Evolutionary conservation across 2,888 invertebrate species (phyloP), one percentile per base, ranked within the genome.

Genomic region (Drosophila koepferae): DNA sequence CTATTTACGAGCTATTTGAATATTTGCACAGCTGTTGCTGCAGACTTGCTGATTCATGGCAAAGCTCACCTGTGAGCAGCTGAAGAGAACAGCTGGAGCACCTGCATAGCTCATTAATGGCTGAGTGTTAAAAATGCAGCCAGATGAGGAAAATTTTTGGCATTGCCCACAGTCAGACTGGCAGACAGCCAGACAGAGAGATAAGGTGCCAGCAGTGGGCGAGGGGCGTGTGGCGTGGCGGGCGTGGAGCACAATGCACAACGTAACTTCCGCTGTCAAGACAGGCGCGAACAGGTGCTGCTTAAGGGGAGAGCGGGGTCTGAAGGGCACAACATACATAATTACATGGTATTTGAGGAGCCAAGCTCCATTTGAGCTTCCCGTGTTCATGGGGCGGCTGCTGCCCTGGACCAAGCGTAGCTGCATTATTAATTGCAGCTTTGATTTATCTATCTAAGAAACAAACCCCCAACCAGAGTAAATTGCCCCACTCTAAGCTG

Each of bases 361-460:
- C 63, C 73, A 83, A 86, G 80, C 87, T 80, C 82, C 85, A 87
- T 83, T 85, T 89, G 73, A 77, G 77, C 72, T 85, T 86, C 81
- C 85, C 87, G 49, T 51, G 69, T 80, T 16, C 56, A 55, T 46
- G 68, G 74, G 83, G 46, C 3, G 16, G 28, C 46, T 28, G 55
- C 6, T 62, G 49, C 49, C 63, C 66, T 82, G 41, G 59, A 63
- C 54, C 67, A 44, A 54, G 59, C 65, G 66, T 67, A 70, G 61
- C 54, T 68, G 78, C 69, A 77, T 89, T 89, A 86, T 86, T 86
- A 86, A 86, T 86, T 89, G 87, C 89, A 59, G 77, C 75, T 84
- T 75, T 87, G 90, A 87, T 89, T 87, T 89, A 89, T 89, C 90
- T 89, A 89, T 89, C 90, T 87, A 59, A 84, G 80, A 80, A 78